Conservation (phyloP, 2,888 invertebrate genomes). For the Kuschelorhynchus macadamiae region DNA sequence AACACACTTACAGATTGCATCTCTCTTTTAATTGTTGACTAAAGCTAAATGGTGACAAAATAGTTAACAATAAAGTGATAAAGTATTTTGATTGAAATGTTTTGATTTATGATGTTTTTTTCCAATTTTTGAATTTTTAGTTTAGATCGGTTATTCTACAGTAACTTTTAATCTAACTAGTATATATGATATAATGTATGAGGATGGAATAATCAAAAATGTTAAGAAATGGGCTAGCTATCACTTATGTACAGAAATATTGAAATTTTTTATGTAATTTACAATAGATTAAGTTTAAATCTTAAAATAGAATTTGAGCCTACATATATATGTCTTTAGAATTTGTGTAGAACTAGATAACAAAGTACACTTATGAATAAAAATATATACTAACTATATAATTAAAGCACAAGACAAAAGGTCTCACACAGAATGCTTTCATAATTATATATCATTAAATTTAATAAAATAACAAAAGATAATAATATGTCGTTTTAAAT, state of each 20-base stretch:
- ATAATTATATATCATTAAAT: no score
- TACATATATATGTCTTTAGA: no score
- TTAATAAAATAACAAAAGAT: no score
- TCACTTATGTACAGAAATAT: neutral
- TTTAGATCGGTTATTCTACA: neutral
- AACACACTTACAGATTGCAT: no score
- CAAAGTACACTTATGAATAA: constrained; percentile 15
- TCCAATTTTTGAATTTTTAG: neutral
- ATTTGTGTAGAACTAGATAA: neutral
- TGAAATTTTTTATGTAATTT: neutral
- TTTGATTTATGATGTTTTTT: constrained; percentile 7
- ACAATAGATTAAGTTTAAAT: constrained; percentile 1
- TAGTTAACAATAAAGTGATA: constrained; percentile 31
- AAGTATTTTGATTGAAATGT: constrained; percentile 19
- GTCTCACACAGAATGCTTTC: no score
- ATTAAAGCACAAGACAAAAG: no score
- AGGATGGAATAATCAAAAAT: neutral
- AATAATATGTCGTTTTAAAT: no score
- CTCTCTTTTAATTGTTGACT: no score
- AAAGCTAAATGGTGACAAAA: constrained; percentile 29
- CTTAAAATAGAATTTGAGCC: neutral
- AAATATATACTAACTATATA: no score
- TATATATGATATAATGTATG: neutral
- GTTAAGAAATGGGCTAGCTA: no score
- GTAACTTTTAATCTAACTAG: neutral